These are phyloP conservation scores for Microctonus hyperodae DNA, from an alignment of 2,888 invertebrate genomes.

Conservation along the genomic window DNA sequence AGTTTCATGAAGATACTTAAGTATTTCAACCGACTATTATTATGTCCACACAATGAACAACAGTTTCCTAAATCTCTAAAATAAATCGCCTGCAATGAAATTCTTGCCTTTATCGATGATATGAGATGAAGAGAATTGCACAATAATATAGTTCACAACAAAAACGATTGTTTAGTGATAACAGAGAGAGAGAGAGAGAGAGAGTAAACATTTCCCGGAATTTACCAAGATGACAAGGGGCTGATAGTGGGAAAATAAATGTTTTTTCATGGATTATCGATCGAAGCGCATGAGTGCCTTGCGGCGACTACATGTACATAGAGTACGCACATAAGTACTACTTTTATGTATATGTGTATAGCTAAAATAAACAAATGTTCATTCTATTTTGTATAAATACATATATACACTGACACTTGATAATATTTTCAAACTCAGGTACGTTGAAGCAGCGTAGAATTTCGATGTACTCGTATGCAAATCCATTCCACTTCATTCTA, in stretches of 20 bases:
- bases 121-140: background rate
- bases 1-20: no score
- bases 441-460: background rate
- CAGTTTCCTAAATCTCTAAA: background rate
- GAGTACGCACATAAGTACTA: background rate
- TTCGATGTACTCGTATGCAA: conserved; percentile 16
- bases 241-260: conserved; percentile 31
- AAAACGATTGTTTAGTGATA: conserved; percentile 14
- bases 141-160: background rate
- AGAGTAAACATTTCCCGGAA: conserved; percentile 21
- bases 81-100: background rate
- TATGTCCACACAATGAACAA: background rate
- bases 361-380: background rate
- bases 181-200: conserved; percentile 6
- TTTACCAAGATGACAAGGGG: conserved; percentile 11
- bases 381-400: background rate
- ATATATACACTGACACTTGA: background rate
- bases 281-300: conserved; percentile 33
- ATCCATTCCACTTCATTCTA: background rate
- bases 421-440: background rate
- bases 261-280: conserved; percentile 38
- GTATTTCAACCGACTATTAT: background rate
- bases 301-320: conserved; percentile 20
- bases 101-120: background rate
- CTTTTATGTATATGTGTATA: background rate